Percentiles rank a stretch among this genome's conserved stretches.
Conservation (phyloP, 2,797 vertebrate genomes). For the Enteromius mattozi region DNA sequence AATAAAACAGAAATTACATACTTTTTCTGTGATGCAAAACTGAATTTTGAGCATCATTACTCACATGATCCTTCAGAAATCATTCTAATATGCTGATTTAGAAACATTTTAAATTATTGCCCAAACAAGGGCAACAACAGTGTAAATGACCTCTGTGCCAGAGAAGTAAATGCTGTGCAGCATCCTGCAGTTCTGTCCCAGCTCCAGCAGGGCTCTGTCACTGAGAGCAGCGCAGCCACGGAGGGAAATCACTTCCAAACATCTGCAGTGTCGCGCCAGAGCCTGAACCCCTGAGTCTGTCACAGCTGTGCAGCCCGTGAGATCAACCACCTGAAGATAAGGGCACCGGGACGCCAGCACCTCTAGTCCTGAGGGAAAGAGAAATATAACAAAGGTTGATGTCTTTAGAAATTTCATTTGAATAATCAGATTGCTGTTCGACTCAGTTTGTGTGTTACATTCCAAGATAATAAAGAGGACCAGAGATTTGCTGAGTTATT, state of each 20-base stretch:
- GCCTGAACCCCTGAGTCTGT: conserved; percentile 82
- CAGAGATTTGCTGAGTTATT: neutral
- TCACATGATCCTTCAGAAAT: neutral
- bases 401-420: too few relatives aligned
- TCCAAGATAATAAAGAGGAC: neutral
- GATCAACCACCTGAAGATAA: conserved; percentile 74
- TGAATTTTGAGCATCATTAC: neutral
- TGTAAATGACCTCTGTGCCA: conserved; percentile 78
- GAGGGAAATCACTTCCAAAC: conserved; percentile 80
- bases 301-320: conserved; percentile 79
- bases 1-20: neutral
- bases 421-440: neutral
- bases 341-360: conserved; percentile 82
- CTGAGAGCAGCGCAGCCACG: conserved; percentile 79
- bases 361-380: conserved; percentile 73
- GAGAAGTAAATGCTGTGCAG: conserved; percentile 85
- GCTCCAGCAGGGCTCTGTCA: conserved; percentile 80
- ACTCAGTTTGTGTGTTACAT: neutral
- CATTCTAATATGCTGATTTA: neutral
- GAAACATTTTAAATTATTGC: neutral
- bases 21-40: neutral
- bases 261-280: conserved; percentile 78
- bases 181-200: conserved; percentile 80
- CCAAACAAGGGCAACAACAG: neutral
- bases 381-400: neutral